A percentile compares a stretch with the other conserved stretches of the same genome.
These are phyloP conservation scores for Cryptomyrus ogoouensis DNA, from an alignment of 2,113 vertebrate genomes.

Conservation along the genomic window DNA sequence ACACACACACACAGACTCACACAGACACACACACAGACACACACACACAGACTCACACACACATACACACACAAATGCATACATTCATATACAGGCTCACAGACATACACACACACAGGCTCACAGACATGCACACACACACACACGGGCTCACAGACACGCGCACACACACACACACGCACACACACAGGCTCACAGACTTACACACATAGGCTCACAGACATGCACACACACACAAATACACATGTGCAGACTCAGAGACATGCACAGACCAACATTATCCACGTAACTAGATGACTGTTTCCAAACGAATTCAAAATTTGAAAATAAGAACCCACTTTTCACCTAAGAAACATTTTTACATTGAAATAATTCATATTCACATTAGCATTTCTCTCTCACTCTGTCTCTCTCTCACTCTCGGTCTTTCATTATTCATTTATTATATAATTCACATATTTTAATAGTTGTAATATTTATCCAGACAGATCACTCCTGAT, in stretches of 20 bases:
- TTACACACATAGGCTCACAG: neutral
- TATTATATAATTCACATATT: slow-evolving; percentile 1
- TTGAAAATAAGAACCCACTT: neutral
- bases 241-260: too few species aligned
- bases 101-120: neutral
- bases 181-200: too few species aligned
- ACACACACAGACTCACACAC: neutral
- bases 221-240: neutral
- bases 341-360: neutral
- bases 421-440: slow-evolving; percentile 22
- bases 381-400: neutral
- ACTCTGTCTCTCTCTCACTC: neutral
- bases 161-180: too few species aligned
- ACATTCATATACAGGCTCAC: too few species aligned
- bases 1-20: too few species aligned
- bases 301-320: neutral
- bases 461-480: neutral
- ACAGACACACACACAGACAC: too few species aligned
- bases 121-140: neutral
- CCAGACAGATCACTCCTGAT: neutral
- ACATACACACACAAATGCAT: neutral
- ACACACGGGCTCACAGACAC: neutral
- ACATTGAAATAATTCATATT: slow-evolving; percentile 1
- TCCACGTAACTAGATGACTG: neutral
- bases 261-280: neutral